Base-by-base conservation (phyloP, 2,888 invertebrate genomes). In the Andrena fulva region DNA sequence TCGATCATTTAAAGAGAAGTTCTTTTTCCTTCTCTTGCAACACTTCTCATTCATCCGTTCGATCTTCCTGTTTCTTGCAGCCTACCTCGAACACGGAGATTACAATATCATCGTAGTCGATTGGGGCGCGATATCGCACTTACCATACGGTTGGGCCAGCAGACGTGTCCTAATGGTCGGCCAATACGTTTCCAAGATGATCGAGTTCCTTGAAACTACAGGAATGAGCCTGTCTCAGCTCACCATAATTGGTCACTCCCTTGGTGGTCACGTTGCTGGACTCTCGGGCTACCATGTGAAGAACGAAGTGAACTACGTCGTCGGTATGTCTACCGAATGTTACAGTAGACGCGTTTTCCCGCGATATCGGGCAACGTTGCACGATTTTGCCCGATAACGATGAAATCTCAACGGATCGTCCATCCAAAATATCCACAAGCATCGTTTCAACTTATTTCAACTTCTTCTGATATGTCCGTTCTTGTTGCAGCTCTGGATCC, bases 401-500 rank as follows among this genome's bases (percentile, higher is more conserved):
- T 42, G 16, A 42, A 16, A 42, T 42, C 42, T 16, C 42, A 16
- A 42, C 42, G 1, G 42, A 42, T 16, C 42, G 16, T 42, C 16
- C 16, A 16, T 42, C 42, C 1, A 4, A 42, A 42, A 42, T 42
- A 12, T 12, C 12, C 1, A 42, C 4, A 42, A 42, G 16, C 42
- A 42, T 16, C 12, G 16, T 42, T 42, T 0, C 42, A 42, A 42
- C 42, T 5, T 42, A 16, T 16, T 42, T 42, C 1, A 4, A 42
- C 16, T 16, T 42, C 1, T 31, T 60, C 3, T 31, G 31, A 31
- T 1, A 0, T 20, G n/a, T 8, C 2, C 1, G 16, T n/a, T 29
- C 16, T 35, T 29, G 10, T 76, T 12, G n/a, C 70, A 94, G 94
- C 93, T 2, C 79, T 94, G 82, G 94, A 94, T 71, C 94, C 94